Base-by-base conservation (phyloP, 2,888 invertebrate species). In the Cancer borealis region DNA sequence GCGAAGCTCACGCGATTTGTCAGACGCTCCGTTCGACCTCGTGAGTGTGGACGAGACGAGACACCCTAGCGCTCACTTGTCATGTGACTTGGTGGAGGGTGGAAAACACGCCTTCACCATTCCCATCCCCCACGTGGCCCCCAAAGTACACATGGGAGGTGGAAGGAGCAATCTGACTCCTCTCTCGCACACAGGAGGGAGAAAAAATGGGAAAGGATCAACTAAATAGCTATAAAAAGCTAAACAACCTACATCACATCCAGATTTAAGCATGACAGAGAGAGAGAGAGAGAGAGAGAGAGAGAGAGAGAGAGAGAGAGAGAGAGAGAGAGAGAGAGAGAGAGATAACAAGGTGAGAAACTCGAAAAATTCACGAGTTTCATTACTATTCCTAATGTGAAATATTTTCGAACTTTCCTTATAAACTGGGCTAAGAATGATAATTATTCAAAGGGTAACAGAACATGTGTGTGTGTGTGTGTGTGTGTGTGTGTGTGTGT, bases 261-360 rank as follows among this genome's bases (percentile, higher is more conserved):
- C 49, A 47, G 88, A n/a, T 88, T 88, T 46, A 39, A 39, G 17
- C 3, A 46, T 49, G 88, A 47, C 49, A 39, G 47, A 21, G 26
- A 73, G 73, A n/a, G 73, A 54, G 54, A 54, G 54, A 54, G n/a
- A 73, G 73, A 73, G 73, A 73, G 73, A 73, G 73, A 79, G 73
- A 79, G 73, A 73, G 73, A 73, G 73, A 73, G 73, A 73, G 73
- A 73, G 73, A 73, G 73, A 73, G 73, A 79, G 73, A 79, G 84
- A 84, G 84, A 84, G 84, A 84, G 84, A 84, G 84, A 84, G 84
- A 84, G 84, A 84, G 84, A 84, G 84, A 84, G 84, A 84, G 84
- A 84, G 84, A 84, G 84, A 84, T 12, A 10, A 4, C 5, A 21
- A 79, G 79, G 8, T n/a, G n/a, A 6, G 21, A n/a, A 66, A n/a